A percentile compares a stretch with the other conserved stretches of the same genome.
Conservation (phyloP, 1,140 invertebrate species). For the Dendroctonus ponderosae region DNA sequence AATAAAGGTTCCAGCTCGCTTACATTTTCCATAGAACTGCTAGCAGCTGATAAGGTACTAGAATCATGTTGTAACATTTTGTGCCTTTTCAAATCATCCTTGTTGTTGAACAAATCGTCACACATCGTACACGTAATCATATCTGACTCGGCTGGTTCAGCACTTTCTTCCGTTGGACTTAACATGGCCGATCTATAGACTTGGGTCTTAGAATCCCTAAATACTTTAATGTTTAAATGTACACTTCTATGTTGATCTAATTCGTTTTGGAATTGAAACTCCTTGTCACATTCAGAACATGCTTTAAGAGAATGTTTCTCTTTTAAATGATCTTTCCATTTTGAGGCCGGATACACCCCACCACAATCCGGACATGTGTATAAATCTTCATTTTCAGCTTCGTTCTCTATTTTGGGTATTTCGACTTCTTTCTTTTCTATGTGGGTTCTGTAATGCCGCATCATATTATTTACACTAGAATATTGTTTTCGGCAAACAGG, state of each 20-base stretch:
- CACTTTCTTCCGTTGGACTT: slow-evolving; percentile 35
- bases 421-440: slow-evolving; percentile 33
- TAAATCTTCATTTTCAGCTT: slow-evolving; percentile 53
- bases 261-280: slow-evolving; percentile 59
- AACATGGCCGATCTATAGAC: slow-evolving; percentile 41
- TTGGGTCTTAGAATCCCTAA: slow-evolving; percentile 49
- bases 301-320: slow-evolving; percentile 56
- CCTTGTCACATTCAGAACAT: slow-evolving; percentile 63
- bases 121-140: slow-evolving; percentile 41
- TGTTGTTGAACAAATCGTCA: slow-evolving; percentile 38
- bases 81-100: slow-evolving; percentile 41
- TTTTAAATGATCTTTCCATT: slow-evolving; percentile 57
- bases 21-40: slow-evolving; percentile 8
- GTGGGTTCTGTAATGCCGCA: slow-evolving; percentile 57
- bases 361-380: slow-evolving; percentile 60
- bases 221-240: slow-evolving; percentile 66
- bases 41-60: neutral
- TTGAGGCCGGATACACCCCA: slow-evolving; percentile 55
- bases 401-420: slow-evolving; percentile 8
- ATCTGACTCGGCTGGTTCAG: slow-evolving; percentile 2
- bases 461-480: slow-evolving; percentile 56
- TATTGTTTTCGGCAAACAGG: slow-evolving; percentile 56
- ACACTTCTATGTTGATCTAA: slow-evolving; percentile 64
- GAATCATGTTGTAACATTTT: slow-evolving; percentile 30
- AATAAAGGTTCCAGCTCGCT: neutral